A percentile compares a stretch with the other conserved stretches of the same genome.
Conservation (phyloP, 2,113 vertebrate genomes). For the Thermophis baileyi region DNA sequence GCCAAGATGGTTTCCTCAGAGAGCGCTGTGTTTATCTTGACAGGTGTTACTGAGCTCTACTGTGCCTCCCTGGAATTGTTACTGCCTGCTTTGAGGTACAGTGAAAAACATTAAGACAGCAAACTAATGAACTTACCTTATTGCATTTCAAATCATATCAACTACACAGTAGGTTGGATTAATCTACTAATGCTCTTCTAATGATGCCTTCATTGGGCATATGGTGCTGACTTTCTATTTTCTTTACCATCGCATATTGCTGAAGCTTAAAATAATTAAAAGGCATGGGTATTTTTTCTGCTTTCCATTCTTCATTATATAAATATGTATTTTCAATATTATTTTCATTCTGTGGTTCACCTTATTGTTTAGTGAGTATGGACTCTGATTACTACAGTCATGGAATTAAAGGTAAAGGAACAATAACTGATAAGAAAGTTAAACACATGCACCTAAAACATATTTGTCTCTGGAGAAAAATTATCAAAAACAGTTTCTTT, state of each 20-base stretch:
- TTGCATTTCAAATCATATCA: conserved; percentile 71
- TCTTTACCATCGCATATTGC: conserved; percentile 49
- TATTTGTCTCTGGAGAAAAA: not conserved
- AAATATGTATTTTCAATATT: conserved; percentile 2
- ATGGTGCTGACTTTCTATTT: conserved; percentile 58
- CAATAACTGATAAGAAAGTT: not conserved
- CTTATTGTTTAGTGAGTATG: conserved; percentile 25
- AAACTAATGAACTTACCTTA: conserved; percentile 74
- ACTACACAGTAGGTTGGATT: conserved; percentile 59
- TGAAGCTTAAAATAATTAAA: conserved; percentile 50
- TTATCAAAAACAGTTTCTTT: not conserved
- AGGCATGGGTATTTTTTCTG: not conserved
- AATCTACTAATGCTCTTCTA: conserved; percentile 72
- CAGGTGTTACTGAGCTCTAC: conserved; percentile 72
- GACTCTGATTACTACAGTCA: conserved; percentile 24
- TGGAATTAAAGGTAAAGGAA: not conserved
- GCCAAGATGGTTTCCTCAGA: conserved; percentile 68
- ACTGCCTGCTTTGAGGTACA: conserved; percentile 63
- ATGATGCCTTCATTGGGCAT: conserved; percentile 72
- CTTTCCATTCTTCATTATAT: not conserved
- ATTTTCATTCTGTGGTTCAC: conserved; percentile 20
- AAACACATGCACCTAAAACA: not conserved
- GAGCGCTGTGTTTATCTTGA: conserved; percentile 73
- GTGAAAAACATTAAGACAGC: conserved; percentile 67
- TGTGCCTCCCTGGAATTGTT: conserved; percentile 69